A percentile compares a stretch with the other conserved stretches of the same genome.
Evolutionary conservation across 2,113 vertebrate species (phyloP).

Genomic region (Lepus timidus): DNA sequence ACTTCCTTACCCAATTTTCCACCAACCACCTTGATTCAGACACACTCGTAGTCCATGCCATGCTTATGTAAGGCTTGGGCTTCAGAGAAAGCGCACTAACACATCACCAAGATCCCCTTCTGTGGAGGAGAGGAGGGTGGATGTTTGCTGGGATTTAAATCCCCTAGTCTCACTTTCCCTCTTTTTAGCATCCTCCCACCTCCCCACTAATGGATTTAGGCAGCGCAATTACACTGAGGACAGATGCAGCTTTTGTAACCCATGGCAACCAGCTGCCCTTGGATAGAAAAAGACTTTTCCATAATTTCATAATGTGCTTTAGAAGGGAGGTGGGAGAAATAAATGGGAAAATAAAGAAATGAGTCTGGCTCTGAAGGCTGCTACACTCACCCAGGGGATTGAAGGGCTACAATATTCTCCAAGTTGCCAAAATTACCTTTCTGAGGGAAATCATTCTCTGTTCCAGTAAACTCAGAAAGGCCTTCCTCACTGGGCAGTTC

Average conservation of each 20-base stretch:
- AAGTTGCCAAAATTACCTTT: slow-evolving; percentile 38
- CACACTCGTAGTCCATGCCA: neutral
- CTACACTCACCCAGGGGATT: neutral
- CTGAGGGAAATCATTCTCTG: slow-evolving; percentile 11
- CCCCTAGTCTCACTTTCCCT: neutral
- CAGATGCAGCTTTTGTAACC: slow-evolving; percentile 82
- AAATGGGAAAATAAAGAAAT: slow-evolving; percentile 58
- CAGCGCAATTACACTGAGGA: slow-evolving; percentile 70
- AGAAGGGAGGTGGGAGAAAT: neutral
- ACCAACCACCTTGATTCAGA: neutral
- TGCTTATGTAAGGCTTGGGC: neutral
- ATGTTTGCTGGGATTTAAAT: neutral
- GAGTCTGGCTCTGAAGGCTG: slow-evolving; percentile 27
- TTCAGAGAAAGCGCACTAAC: neutral
- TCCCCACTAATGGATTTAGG: slow-evolving; percentile 65
- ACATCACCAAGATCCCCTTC: fast-evolving
- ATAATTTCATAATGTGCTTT: slow-evolving; percentile 83
- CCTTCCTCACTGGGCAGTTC: neutral
- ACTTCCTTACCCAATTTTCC: neutral
- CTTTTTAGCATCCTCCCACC: neutral
- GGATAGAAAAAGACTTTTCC: slow-evolving; percentile 78
- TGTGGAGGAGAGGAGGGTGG: fast-evolving
- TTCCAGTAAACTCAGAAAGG: slow-evolving; percentile 43
- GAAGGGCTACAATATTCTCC: neutral
- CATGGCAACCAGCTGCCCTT: slow-evolving; percentile 81